Evolutionary conservation across 1,140 invertebrate species (phyloP).

Genomic region (Schmidtea mediterranea): DNA sequence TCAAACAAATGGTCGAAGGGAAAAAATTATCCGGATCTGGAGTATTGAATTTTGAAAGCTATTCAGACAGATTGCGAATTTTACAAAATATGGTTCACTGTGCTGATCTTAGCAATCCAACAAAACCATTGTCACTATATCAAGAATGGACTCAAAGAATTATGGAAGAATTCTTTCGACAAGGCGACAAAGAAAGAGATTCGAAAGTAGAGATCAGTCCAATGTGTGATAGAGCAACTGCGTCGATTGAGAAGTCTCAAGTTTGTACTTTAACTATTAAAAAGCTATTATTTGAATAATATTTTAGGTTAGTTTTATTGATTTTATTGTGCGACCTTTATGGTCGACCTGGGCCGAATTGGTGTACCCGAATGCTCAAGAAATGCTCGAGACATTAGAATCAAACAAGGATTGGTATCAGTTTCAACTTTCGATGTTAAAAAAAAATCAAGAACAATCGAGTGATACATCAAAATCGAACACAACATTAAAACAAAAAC

Average conservation of each 20-base stretch:
- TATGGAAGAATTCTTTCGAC: conserved; percentile 84
- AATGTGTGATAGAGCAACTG: conserved; percentile 1
- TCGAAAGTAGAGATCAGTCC: not conserved
- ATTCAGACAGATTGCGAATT: conserved; percentile 59
- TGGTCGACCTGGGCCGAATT: conserved; percentile 99
- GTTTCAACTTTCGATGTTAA: too few relatives aligned
- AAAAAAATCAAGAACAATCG: too few relatives aligned
- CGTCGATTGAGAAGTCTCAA: conserved; percentile 2
- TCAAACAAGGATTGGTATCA: conserved; percentile 85
- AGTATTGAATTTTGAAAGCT: conserved; percentile 67
- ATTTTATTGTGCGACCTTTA: conserved; percentile 91
- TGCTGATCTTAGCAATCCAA: conserved; percentile 84
- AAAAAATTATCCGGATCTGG: conserved; percentile 77
- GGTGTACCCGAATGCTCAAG: conserved; percentile 87
- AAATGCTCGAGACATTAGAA: conserved; percentile 82
- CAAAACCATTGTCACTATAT: conserved; percentile 79
- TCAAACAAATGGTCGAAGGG: conserved; percentile 93
- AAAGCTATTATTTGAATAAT: too few relatives aligned
- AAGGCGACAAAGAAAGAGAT: not conserved
- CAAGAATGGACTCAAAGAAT: conserved; percentile 64
- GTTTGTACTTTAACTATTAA: too few relatives aligned
- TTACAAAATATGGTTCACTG: conserved; percentile 86
- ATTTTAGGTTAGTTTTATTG: conserved; percentile 96
- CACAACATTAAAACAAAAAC: too few relatives aligned
- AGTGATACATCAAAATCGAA: too few relatives aligned